phyloP scores from a whole-genome alignment of 2,888 invertebrate species.

The Mantis religiosa region DNA sequence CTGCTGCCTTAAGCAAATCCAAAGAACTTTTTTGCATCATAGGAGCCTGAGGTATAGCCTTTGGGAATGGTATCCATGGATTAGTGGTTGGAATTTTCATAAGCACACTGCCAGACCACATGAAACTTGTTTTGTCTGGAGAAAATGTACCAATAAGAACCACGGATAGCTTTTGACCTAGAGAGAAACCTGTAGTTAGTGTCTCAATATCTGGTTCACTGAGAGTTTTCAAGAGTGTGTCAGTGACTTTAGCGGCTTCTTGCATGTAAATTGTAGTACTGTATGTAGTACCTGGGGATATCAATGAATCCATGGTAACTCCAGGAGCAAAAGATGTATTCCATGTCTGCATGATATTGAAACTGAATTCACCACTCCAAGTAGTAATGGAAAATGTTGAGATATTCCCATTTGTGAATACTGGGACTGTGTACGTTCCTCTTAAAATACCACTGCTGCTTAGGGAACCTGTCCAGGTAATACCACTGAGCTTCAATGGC shows the following conservation, averaged over 20 bases:
- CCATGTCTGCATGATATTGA: neutral
- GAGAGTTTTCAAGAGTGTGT: neutral
- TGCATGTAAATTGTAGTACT: neutral
- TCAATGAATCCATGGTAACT: neutral
- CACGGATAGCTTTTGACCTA: neutral
- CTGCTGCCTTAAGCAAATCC: neutral
- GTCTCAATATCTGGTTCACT: neutral
- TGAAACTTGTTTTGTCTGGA: neutral
- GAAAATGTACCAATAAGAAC: neutral
- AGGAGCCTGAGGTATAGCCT: neutral
- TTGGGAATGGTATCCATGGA: neutral
- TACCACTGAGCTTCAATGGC: neutral
- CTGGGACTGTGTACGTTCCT: neutral
- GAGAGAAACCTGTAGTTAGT: neutral
- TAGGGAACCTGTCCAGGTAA: neutral
- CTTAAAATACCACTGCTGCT: neutral
- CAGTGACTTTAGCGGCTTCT: neutral
- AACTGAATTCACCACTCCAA: neutral
- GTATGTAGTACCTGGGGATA: neutral
- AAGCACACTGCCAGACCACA: neutral
- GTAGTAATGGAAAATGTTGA: neutral
- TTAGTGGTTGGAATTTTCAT: neutral
- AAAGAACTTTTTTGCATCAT: neutral
- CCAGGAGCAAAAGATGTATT: neutral
- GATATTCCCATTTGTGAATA: neutral